Percentiles rank a stretch among this genome's conserved stretches.
Evolutionary conservation across 2,113 vertebrate species (phyloP).

Genomic region (Trochalopteron elliotii): DNA sequence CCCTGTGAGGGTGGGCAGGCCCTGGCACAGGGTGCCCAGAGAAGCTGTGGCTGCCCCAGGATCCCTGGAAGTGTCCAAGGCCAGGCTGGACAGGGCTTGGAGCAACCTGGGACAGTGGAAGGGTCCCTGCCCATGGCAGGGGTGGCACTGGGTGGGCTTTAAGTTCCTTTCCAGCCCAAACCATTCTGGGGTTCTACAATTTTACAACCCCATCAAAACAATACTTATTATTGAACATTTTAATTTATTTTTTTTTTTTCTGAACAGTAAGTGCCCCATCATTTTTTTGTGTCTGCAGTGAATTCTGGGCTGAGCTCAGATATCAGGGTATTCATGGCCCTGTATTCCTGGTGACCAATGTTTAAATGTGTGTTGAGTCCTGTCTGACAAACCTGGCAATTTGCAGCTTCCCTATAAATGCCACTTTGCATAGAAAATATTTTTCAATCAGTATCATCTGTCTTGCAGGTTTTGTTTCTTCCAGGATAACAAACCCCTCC

Average conservation of each 20-base stretch:
- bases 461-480: not conserved
- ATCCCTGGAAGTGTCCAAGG: not conserved
- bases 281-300: not conserved
- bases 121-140: not conserved
- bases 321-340: not conserved
- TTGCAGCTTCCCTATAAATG: not conserved
- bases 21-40: not conserved
- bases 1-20: accelerated
- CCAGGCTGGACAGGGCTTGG: accelerated
- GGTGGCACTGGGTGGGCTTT: accelerated
- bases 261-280: not conserved
- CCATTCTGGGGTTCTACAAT: not conserved
- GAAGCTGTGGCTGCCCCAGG: not conserved
- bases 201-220: not conserved
- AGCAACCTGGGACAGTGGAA: accelerated
- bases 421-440: not conserved
- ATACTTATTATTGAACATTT: not conserved
- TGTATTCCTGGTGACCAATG: not conserved
- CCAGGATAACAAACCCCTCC: not conserved
- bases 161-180: not conserved
- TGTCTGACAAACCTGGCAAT: not conserved
- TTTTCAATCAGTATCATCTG: not conserved
- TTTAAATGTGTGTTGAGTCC: not conserved
- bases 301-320: not conserved
- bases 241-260: not conserved